Evolutionary conservation across 2,888 invertebrate species (phyloP), one percentile per base, ranked within the genome.

Genomic region (Andrena flavipes): DNA sequence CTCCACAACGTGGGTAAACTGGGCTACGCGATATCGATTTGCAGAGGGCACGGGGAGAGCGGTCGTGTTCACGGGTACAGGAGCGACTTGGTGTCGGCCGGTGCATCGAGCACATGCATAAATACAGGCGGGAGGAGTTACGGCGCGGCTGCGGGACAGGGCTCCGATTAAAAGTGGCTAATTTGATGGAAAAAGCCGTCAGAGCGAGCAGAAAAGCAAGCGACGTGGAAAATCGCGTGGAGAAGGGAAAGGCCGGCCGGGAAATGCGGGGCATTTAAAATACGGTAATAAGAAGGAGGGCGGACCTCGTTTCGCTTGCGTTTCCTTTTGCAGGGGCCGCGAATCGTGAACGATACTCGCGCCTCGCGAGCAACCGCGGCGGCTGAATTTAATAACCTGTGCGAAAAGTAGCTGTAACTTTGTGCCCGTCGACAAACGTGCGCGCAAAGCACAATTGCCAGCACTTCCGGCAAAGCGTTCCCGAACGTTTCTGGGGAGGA

Each of bases 1-100:
- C 48, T 63, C 64, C 64, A 60, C 80, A 76, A 62, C 56, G 76
- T 67, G 67, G 80, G 76, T 74, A 87, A 87, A 86, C 87, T 80
- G 82, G 84, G 82, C 82, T 86, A 76, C 73, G 79, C 67, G 84
- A 87, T 87, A 87, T 87, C 87, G 87, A 87, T 87, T 87, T 20
- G 29, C 51, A 29, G 75, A 33, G 69, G 23, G 35, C 65, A 60
- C 33, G 73, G 26, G 68, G 10, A 64, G 69, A 69, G 62, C n/a
- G 62, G 54, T 49, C 76, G 80, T 85, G 69, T 51, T 69, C 62
- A 68, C 60, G 56, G 73, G 70, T 71, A 64, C 73, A 67, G 56
- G 59, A n/a, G 33, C 26, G 49, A 48, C 73, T 30, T 62, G 67
- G 70, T 30, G 68, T 5, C 54, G 42, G 54, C 51, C 54, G 76